Evolutionary conservation across 92 coral and sea anemone species (phyloP).

Genomic region (Phenganax marumi): DNA sequence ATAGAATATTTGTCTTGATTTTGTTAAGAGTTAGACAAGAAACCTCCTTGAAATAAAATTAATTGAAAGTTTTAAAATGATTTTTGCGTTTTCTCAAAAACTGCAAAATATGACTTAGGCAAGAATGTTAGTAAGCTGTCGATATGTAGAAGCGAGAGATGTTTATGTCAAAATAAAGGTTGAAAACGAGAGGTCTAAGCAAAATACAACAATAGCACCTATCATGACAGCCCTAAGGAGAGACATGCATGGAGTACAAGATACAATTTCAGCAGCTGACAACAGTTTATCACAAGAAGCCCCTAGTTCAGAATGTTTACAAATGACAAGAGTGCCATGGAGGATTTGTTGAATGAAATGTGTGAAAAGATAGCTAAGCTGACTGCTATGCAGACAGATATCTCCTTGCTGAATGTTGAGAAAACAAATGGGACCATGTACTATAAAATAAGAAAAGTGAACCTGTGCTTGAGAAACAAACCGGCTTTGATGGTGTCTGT

Average conservation of each 20-base stretch:
- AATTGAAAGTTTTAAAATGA: no score
- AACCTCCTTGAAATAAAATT: no score
- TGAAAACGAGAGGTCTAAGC: neutral
- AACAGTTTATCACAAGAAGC: neutral
- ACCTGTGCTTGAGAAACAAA: neutral
- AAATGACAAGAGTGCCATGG: neutral
- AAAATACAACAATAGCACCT: neutral
- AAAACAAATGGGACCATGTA: neutral
- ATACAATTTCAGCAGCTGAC: neutral
- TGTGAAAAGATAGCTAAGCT: neutral
- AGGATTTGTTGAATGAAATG: neutral
- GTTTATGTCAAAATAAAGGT: neutral
- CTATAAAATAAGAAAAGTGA: neutral
- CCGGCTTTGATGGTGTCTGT: no score
- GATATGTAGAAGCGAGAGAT: neutral
- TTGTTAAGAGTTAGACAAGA: no score
- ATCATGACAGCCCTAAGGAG: neutral
- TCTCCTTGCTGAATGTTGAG: neutral
- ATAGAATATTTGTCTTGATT: no score
- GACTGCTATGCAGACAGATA: neutral
- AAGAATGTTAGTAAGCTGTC: no score
- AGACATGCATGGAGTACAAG: neutral
- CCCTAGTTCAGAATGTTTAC: neutral
- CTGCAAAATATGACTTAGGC: no score
- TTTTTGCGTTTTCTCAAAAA: no score